Evolutionary conservation across 2,113 vertebrate species (phyloP).

Genomic region (Meles meles): DNA sequence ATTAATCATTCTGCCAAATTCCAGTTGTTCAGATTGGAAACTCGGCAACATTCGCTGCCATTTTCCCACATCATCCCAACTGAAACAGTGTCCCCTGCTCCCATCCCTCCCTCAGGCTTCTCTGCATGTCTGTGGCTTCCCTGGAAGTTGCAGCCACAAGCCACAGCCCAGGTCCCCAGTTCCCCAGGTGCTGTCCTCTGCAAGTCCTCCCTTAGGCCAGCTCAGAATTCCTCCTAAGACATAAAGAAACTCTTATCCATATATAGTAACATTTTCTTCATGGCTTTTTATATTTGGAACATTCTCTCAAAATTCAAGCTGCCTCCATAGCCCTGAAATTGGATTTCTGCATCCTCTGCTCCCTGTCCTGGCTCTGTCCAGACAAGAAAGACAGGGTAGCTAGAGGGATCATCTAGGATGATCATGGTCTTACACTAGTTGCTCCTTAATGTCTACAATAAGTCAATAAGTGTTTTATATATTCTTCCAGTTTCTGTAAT

Average conservation of each 20-base stretch:
- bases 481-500: background rate
- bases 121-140: rapidly evolving
- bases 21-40: background rate
- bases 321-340: background rate
- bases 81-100: rapidly evolving
- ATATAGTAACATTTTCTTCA: background rate
- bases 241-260: background rate
- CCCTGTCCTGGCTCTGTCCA: too few relatives aligned
- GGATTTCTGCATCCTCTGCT: background rate
- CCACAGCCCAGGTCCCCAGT: rapidly evolving
- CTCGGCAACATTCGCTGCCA: rapidly evolving
- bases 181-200: background rate
- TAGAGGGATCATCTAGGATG: background rate
- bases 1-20: background rate
- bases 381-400: background rate
- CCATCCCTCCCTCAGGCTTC: rapidly evolving
- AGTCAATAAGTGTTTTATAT: background rate
- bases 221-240: background rate
- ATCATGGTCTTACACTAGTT: background rate
- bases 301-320: background rate
- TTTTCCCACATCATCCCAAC: rapidly evolving
- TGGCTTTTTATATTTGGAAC: background rate
- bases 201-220: background rate
- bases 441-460: background rate
- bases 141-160: rapidly evolving